Evolutionary conservation across 2,888 invertebrate genomes (phyloP).

Genomic region (Apotomis capreana): DNA sequence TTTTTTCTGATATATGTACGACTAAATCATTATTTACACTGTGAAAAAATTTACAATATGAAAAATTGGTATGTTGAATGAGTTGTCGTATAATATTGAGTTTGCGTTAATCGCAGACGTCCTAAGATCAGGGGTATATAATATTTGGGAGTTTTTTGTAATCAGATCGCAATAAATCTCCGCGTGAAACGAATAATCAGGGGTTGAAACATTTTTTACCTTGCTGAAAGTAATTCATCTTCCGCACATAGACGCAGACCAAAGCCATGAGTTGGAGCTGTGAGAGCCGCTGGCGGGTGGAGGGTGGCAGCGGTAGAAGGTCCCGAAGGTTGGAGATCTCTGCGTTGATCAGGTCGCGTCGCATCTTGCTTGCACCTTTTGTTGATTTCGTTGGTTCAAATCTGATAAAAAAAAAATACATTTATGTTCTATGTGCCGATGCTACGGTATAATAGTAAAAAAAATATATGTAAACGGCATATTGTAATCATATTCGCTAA

Average conservation of each 20-base stretch:
- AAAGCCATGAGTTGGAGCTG: slow-evolving; percentile 99
- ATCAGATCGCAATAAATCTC: too few species aligned
- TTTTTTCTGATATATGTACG: too few species aligned
- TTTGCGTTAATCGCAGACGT: too few species aligned
- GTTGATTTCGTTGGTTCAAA: slow-evolving; percentile 98
- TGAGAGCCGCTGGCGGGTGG: slow-evolving; percentile 97
- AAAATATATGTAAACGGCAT: too few species aligned
- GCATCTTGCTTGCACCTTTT: slow-evolving; percentile 99
- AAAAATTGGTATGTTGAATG: too few species aligned
- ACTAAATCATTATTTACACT: too few species aligned
- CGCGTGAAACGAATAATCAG: not conserved
- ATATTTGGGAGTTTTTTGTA: too few species aligned
- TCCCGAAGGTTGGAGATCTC: slow-evolving; percentile 99
- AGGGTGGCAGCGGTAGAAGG: slow-evolving; percentile 97
- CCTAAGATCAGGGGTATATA: too few species aligned
- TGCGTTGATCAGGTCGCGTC: slow-evolving; percentile 98
- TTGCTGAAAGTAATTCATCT: slow-evolving; percentile 99
- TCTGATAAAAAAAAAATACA: slow-evolving; percentile 72
- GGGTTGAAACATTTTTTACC: slow-evolving; percentile 80
- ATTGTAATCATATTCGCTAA: too few species aligned
- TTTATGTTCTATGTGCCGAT: not conserved
- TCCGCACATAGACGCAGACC: slow-evolving; percentile 98
- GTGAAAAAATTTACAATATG: too few species aligned
- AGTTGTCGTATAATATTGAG: too few species aligned
- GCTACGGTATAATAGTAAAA: too few species aligned